These are phyloP conservation scores for Lepus townsendii DNA, from an alignment of 2,797 vertebrate genomes.

Conservation along the genomic window DNA sequence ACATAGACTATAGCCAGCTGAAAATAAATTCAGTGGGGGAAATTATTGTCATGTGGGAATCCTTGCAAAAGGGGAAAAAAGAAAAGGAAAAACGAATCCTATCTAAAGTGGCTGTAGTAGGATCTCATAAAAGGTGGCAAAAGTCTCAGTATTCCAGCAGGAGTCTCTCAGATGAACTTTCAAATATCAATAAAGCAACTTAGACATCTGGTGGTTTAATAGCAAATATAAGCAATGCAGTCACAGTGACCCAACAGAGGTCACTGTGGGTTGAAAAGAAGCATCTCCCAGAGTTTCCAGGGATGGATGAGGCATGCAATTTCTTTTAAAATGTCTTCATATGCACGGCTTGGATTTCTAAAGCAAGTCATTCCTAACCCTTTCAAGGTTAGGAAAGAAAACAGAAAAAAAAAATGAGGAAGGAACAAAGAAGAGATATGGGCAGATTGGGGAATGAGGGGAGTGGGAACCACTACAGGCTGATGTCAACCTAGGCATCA, in stretches of 20 bases:
- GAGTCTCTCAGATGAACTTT: not conserved
- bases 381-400: not conserved
- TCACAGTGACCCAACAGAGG: constrained; percentile 10
- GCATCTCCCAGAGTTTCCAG: not conserved
- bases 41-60: not conserved
- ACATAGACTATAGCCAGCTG: constrained; percentile 7
- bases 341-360: not conserved
- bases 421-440: not conserved
- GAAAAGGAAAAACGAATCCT: not conserved
- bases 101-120: not conserved
- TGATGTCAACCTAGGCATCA: constrained; percentile 1
- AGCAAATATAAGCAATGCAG: not conserved
- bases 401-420: not conserved
- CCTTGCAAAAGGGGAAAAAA: not conserved
- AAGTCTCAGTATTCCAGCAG: not conserved
- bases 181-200: not conserved
- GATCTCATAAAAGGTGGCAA: not conserved
- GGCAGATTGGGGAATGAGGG: not conserved
- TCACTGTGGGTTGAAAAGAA: constrained; percentile 18
- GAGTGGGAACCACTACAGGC: not conserved
- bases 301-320: not conserved
- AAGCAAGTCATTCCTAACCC: not conserved
- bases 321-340: not conserved
- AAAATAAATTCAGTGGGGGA: constrained; percentile 60
- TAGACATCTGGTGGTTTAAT: not conserved